Percentiles rank a stretch among this genome's conserved stretches.
Conservation (phyloP, 1,140 invertebrate genomes). For the Marisa cornuarietis region DNA sequence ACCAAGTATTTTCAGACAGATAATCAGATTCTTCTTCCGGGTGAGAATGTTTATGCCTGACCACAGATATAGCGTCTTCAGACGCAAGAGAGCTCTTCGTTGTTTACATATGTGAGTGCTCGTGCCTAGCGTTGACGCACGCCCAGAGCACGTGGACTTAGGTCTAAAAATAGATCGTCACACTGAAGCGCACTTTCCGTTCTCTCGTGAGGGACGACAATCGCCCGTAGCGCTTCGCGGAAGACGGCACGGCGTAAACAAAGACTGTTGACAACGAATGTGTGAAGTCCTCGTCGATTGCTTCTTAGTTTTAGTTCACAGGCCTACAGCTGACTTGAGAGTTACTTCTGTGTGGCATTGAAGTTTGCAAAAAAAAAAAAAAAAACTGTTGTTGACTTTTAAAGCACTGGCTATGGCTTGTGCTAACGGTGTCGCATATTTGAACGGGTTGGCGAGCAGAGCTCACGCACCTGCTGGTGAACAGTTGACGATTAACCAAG, state of each 20-base stretch:
- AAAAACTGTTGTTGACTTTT: too few species aligned
- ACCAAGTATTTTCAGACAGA: background rate
- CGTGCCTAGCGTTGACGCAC: background rate
- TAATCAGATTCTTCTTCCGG: background rate
- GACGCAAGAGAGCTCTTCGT: background rate
- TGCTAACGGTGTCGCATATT: too few species aligned
- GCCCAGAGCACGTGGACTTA: slow-evolving; percentile 16
- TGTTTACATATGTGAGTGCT: background rate
- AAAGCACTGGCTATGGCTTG: too few species aligned
- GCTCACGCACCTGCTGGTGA: background rate
- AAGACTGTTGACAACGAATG: too few species aligned
- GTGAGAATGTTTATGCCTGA: background rate
- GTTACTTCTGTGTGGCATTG: too few species aligned
- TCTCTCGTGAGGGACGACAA: background rate
- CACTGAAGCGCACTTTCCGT: background rate
- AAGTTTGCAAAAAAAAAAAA: too few species aligned
- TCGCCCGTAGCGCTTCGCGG: too few species aligned
- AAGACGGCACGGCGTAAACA: too few species aligned
- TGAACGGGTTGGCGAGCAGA: too few species aligned
- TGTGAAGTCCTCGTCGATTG: too few species aligned
- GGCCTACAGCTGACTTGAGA: too few species aligned
- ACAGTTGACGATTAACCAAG: background rate
- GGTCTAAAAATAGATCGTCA: slow-evolving; percentile 19
- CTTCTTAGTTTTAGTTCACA: too few species aligned
- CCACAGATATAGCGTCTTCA: background rate